Evolutionary conservation across 2,888 invertebrate genomes (phyloP).

Genomic region (Acrobeloides nanus): DNA sequence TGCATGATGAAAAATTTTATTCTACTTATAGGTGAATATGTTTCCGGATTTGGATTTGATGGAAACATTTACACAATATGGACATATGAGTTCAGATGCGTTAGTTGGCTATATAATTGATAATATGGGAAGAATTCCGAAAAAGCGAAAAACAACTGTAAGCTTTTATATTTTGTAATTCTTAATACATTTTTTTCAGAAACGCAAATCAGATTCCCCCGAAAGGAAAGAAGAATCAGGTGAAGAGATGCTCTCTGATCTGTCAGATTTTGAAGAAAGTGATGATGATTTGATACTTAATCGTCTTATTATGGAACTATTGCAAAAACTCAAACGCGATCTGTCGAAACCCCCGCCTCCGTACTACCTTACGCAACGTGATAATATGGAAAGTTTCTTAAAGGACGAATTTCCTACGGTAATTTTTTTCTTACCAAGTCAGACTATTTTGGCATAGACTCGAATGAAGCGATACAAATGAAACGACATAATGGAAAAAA

Average conservation of each 20-base stretch:
- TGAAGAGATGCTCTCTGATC: no score
- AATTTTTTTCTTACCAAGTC: conserved; percentile 1
- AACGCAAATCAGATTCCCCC: conserved; percentile 10
- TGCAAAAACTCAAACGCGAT: conserved; percentile 4
- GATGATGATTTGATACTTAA: conserved; percentile 10
- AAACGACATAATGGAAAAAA: no score
- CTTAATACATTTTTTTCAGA: conserved; percentile 12
- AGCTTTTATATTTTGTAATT: no score
- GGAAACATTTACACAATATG: conserved; percentile 4
- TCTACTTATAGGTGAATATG: conserved; percentile 14
- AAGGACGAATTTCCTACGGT: conserved; percentile 4
- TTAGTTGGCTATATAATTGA: conserved; percentile 10
- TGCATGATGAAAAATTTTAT: no score
- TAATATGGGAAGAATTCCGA: conserved; percentile 9
- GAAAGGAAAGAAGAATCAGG: no score
- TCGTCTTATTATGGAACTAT: conserved; percentile 12
- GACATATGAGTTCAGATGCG: conserved; percentile 12
- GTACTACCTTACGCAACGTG: background rate
- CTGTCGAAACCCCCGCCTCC: conserved; percentile 3
- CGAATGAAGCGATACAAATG: no score
- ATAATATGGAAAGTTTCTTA: conserved; percentile 5
- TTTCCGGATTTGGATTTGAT: conserved; percentile 14
- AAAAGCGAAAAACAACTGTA: conserved; percentile 9
- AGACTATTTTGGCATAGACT: no score
- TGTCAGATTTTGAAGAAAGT: no score